Conservation (phyloP, 2,113 vertebrate genomes). For the Loxodonta africana region DNA sequence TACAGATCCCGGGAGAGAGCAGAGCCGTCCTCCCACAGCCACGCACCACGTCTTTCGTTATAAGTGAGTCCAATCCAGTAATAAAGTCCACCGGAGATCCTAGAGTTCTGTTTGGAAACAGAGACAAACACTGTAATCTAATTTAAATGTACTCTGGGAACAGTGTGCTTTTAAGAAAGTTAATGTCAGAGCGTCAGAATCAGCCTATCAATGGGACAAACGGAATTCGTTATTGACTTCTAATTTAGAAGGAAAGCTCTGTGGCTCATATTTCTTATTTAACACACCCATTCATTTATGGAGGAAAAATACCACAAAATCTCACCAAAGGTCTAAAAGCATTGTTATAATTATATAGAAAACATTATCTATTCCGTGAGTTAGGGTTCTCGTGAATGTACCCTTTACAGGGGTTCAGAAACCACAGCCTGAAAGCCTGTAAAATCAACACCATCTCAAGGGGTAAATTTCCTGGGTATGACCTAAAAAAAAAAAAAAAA, state of each 20-base stretch:
- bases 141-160: not conserved
- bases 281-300: not conserved
- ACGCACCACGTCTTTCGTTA: no score
- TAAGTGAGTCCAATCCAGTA: no score
- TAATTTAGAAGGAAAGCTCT: not conserved
- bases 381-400: not conserved
- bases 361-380: not conserved
- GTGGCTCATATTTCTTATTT: not conserved
- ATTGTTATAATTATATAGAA: not conserved
- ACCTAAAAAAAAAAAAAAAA: no score
- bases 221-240: not conserved
- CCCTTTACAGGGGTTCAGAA: not conserved
- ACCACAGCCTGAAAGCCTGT: not conserved
- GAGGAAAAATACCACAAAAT: not conserved
- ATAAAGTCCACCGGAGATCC: no score
- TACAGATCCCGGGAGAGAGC: no score
- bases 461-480: not conserved
- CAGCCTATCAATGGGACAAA: not conserved
- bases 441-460: not conserved
- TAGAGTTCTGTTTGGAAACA: not conserved
- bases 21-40: no score
- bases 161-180: not conserved
- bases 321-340: not conserved
- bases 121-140: not conserved
- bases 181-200: not conserved